Percentiles rank a stretch among this genome's conserved stretches.
Evolutionary conservation across 2,113 vertebrate genomes (phyloP).

Genomic region (Takifugu flavidus): DNA sequence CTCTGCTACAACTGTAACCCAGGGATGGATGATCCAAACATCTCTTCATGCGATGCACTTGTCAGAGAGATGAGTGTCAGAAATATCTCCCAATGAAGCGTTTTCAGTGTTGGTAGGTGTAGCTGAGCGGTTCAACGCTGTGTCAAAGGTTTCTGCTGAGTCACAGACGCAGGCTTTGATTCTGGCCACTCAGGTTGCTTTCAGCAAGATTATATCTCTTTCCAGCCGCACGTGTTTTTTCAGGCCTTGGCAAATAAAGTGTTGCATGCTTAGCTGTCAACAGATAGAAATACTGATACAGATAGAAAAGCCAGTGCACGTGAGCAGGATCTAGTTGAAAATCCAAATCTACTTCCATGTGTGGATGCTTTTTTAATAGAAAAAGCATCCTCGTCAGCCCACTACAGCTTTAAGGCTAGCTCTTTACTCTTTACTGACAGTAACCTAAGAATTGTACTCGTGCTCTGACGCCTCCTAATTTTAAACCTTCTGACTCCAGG

Average conservation of each 20-base stretch:
- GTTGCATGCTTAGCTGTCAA: slow-evolving; percentile 69
- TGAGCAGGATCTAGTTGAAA: slow-evolving; percentile 14
- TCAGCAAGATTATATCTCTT: slow-evolving; percentile 60
- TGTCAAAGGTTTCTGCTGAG: slow-evolving; percentile 39
- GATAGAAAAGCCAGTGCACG: slow-evolving; percentile 26
- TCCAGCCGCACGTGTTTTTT: slow-evolving; percentile 60
- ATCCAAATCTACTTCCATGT: slow-evolving; percentile 35
- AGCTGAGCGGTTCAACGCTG: slow-evolving; percentile 6
- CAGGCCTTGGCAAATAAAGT: slow-evolving; percentile 66
- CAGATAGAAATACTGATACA: slow-evolving; percentile 56
- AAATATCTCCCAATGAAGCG: slow-evolving; percentile 3
- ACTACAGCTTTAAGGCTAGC: slow-evolving; percentile 65
- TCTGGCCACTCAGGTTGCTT: slow-evolving; percentile 51
- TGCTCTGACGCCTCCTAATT: slow-evolving; percentile 78
- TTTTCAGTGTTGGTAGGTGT: slow-evolving; percentile 16
- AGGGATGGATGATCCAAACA: too few relatives aligned
- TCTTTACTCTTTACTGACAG: slow-evolving; percentile 70
- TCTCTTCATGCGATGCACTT: too few relatives aligned
- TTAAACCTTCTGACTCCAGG: slow-evolving; percentile 70
- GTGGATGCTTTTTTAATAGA: slow-evolving; percentile 1
- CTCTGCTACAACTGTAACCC: too few relatives aligned
- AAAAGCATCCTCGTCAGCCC: slow-evolving; percentile 12
- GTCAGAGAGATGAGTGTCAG: not conserved
- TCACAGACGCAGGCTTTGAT: slow-evolving; percentile 36
- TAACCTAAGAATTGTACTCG: slow-evolving; percentile 77